A percentile compares a stretch with the other conserved stretches of the same genome.
phyloP scores from a whole-genome alignment of 2,113 vertebrate genomes.

The Cisticola juncidis region DNA sequence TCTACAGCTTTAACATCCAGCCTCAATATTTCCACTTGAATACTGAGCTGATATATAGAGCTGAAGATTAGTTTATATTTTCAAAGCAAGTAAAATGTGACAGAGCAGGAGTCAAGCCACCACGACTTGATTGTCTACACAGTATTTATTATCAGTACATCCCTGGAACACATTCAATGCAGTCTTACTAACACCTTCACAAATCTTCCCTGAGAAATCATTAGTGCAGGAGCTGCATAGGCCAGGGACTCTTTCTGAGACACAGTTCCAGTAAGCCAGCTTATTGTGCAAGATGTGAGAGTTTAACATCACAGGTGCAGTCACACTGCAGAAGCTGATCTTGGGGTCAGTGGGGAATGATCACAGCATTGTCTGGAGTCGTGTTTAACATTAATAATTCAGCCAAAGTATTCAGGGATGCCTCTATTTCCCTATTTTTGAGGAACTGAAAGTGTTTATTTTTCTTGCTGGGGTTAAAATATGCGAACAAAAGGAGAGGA shows the following conservation, averaged over 20 bases:
- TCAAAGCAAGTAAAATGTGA: not conserved
- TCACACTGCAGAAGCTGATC: not conserved
- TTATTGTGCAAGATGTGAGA: not conserved
- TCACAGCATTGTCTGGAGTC: not conserved
- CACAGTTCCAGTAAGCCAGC: not conserved
- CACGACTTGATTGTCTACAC: not conserved
- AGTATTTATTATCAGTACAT: not conserved
- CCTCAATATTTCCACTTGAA: not conserved
- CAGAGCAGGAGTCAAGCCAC: not conserved
- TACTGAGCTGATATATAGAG: not conserved
- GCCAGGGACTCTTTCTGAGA: not conserved
- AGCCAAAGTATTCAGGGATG: not conserved
- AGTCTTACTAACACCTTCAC: not conserved
- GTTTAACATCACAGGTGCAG: not conserved
- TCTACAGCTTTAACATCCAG: not conserved
- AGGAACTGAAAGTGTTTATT: not conserved
- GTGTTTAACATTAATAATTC: not conserved
- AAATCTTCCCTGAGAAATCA: not conserved
- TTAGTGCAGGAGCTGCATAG: not conserved
- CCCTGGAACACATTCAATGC: not conserved
- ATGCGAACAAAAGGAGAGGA: not conserved
- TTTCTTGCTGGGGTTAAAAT: not conserved
- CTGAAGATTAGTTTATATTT: not conserved
- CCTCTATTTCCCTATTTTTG: not conserved
- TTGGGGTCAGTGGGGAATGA: rapidly evolving